Conservation (phyloP, 2,797 vertebrate species). For the Cephalopachus bancanus region DNA sequence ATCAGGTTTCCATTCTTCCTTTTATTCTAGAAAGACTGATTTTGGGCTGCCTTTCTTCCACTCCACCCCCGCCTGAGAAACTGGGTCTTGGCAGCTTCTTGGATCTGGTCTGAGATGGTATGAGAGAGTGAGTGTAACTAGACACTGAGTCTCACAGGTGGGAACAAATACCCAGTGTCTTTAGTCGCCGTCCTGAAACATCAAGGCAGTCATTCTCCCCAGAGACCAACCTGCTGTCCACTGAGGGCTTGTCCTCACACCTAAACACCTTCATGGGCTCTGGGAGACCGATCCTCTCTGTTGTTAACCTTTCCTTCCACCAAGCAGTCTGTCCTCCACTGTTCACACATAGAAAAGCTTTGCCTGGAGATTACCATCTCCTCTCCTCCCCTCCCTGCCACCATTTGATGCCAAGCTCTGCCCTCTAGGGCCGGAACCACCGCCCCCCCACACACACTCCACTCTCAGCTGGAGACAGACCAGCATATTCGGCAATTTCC, state of each 20-base stretch:
- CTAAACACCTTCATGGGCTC: not conserved
- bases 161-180: not conserved
- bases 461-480: not conserved
- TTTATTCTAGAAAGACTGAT: slow-evolving; percentile 63
- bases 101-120: not conserved
- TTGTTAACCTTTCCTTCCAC: not conserved
- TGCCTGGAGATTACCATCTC: not conserved
- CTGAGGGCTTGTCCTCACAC: not conserved
- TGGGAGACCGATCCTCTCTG: not conserved
- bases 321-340: not conserved
- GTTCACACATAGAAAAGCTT: not conserved
- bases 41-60: not conserved
- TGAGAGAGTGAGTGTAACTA: not conserved
- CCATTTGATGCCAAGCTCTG: not conserved
- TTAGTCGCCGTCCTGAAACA: not conserved
- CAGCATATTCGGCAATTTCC: not conserved
- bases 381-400: too few relatives aligned
- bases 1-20: slow-evolving; percentile 55
- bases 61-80: not conserved
- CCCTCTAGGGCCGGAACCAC: not conserved
- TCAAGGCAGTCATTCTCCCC: not conserved
- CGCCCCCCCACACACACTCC: too few relatives aligned
- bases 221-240: not conserved
- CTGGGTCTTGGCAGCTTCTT: slow-evolving; percentile 4
- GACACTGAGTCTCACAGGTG: not conserved